Conservation (phyloP, 2,888 invertebrate genomes). For the Caenorhabditis sulstoni region DNA sequence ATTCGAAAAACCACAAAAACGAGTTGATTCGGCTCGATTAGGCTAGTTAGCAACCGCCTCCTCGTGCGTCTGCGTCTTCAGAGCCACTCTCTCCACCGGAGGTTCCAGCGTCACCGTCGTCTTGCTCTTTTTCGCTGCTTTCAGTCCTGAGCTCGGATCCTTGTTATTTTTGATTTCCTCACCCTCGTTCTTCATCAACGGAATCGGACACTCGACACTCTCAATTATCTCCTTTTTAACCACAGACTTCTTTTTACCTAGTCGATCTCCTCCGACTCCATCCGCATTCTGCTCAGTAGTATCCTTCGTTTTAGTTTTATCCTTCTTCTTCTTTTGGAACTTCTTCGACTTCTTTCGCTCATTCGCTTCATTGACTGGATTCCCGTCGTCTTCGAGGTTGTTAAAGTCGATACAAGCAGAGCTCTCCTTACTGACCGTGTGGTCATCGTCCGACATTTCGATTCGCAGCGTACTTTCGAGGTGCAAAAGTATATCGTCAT, state of each 20-base stretch:
- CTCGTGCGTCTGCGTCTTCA: no score
- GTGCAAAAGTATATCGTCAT: no score
- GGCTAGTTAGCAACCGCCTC: no score
- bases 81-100: no score
- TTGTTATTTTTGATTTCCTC: no score
- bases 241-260: background rate
- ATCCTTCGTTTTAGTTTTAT: constrained; percentile 11
- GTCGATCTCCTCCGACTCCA: no score
- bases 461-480: constrained; percentile 39
- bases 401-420: constrained; percentile 23
- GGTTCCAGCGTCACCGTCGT: no score
- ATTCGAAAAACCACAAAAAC: background rate
- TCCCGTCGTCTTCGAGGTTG: background rate
- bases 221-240: background rate
- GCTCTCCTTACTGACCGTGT: constrained; percentile 3
- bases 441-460: constrained; percentile 47
- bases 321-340: constrained; percentile 26
- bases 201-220: background rate
- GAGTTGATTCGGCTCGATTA: background rate
- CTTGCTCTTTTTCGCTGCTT: no score
- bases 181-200: background rate
- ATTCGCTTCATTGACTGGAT: background rate
- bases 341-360: constrained; percentile 14
- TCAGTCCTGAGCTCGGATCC: no score
- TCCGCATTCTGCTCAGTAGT: constrained; percentile 25